Evolutionary conservation across 2,113 vertebrate genomes (phyloP), one percentile per base, ranked within the genome.

Genomic region (Odontophorus gujanensis): DNA sequence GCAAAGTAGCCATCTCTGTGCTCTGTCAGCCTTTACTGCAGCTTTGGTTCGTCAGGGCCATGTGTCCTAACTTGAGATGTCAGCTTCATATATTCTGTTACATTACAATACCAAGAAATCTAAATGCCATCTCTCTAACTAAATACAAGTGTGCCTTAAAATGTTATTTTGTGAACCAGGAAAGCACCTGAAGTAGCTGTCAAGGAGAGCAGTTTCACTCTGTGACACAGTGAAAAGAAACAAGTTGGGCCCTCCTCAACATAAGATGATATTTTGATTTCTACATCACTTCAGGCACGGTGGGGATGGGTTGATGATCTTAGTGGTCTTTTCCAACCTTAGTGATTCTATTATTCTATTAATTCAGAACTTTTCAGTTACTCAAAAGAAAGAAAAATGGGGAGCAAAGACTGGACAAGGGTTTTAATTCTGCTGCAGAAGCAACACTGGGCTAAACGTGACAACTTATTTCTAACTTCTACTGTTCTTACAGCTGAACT

Each of bases 21-120:
- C 34, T 63, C 55, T 1, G 2, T 34, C 63, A 36, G 58, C 5
- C 0, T 13, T 45, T 32, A 0, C 69, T 53, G 36, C 0, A 4
- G 59, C 79, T 80, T 43, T 14, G 51, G 69, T 63, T 57, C 34
- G 7, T 18, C 43, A 32, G 45, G 79, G 21, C 15, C 1, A 42
- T 43, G 4, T 0, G 1, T 57, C 51, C 53, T 30, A 26, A 47
- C 38, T 34, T 11, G 28, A 10, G 76, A 3, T 7, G 58, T 75
- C 30, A 72, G 43, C 57, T 62, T 79, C 38, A 30, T 22, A 3
- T 14, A n/a, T 50, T 76, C 61, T 55, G 22, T 55, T 66, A 6
- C 24, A 5, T 34, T 50, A 32, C 42, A 68, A 21, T 8, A 45
- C 9, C 15, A 25, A 30, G n/a, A 36, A 51, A 58, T 38, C 25